A percentile compares a stretch with the other conserved stretches of the same genome.
Evolutionary conservation across 2,888 invertebrate genomes (phyloP).

Genomic region (Scaptodrosophila latifasciaeformis): DNA sequence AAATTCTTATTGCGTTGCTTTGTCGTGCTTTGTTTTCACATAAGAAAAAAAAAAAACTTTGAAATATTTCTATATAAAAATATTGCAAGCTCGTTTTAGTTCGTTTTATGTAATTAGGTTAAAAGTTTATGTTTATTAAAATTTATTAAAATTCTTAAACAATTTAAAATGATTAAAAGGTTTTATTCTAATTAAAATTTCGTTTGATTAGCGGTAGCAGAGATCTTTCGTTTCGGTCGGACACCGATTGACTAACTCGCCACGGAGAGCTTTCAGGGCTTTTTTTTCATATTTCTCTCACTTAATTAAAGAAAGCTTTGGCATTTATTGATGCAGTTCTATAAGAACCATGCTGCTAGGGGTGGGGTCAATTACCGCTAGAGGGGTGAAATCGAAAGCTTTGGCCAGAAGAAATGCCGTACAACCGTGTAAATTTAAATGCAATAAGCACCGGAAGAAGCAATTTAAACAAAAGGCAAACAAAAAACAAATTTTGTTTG

Average conservation of each 20-base stretch:
- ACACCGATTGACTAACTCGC: conserved; percentile 75
- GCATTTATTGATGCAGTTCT: conserved; percentile 47
- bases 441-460: conserved; percentile 43
- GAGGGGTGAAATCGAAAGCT: conserved; percentile 49
- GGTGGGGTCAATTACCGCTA: conserved; percentile 34
- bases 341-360: conserved; percentile 14
- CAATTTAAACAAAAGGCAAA: conserved; percentile 31
- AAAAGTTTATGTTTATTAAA: background rate
- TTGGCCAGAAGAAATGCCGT: conserved; percentile 19
- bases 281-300: conserved; percentile 36
- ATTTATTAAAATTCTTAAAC: background rate
- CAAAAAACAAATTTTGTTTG: conserved; percentile 35
- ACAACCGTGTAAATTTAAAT: too few species aligned
- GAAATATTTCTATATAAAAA: background rate
- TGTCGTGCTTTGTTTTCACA: conserved; percentile 18
- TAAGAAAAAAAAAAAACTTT: background rate
- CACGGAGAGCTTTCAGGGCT: conserved; percentile 45
- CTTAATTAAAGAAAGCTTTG: conserved; percentile 59
- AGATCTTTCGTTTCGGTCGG: conserved; percentile 76
- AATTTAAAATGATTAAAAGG: conserved; percentile 20
- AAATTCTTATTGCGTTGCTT: conserved; percentile 13
- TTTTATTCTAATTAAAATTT: conserved; percentile 40
- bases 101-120: too few species aligned
- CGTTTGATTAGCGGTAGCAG: conserved; percentile 49
- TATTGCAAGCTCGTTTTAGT: background rate